A percentile compares a stretch with the other conserved stretches of the same genome.
Evolutionary conservation across 2,797 vertebrate species (phyloP).

Genomic region (Taenioides sp.): DNA sequence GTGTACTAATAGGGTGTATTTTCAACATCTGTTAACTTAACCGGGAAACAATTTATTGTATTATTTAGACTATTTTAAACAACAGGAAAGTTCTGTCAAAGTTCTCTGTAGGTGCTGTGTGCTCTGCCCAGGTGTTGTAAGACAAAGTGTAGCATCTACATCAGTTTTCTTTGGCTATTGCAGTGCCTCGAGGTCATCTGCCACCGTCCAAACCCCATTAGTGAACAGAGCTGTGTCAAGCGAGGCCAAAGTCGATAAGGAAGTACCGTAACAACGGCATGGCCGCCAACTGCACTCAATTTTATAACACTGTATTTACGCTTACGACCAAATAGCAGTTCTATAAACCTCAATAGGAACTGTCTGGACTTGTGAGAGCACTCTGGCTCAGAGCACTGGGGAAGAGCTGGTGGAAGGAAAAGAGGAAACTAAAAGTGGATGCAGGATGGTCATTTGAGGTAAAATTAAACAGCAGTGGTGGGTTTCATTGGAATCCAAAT

Average conservation of each 20-base stretch:
- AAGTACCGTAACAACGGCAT: constrained; percentile 33
- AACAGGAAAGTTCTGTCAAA: background rate
- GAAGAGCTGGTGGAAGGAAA: constrained; percentile 12
- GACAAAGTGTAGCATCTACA: constrained; percentile 39
- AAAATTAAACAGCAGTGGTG: constrained; percentile 13
- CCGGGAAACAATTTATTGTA: no score
- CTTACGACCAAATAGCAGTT: constrained; percentile 34
- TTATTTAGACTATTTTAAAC: background rate
- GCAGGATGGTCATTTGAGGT: constrained; percentile 34
- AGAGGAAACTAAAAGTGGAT: constrained; percentile 25
- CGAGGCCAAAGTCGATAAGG: constrained; percentile 50
- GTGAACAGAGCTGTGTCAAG: constrained; percentile 44
- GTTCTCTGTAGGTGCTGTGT: background rate
- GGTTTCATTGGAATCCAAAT: constrained; percentile 2
- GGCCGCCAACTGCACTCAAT: constrained; percentile 32
- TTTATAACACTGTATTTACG: constrained; percentile 31
- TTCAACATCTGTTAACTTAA: no score
- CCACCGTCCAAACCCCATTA: constrained; percentile 54
- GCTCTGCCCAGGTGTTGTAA: constrained; percentile 20
- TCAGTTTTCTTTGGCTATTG: constrained; percentile 34
- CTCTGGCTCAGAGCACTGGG: constrained; percentile 19
- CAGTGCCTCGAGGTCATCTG: constrained; percentile 34
- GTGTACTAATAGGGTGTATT: no score
- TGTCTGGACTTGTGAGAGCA: constrained; percentile 41
- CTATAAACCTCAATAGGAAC: constrained; percentile 21